Evolutionary conservation across 2,888 invertebrate species (phyloP).

Genomic region (Hydrotaea cyrtoneurina): DNA sequence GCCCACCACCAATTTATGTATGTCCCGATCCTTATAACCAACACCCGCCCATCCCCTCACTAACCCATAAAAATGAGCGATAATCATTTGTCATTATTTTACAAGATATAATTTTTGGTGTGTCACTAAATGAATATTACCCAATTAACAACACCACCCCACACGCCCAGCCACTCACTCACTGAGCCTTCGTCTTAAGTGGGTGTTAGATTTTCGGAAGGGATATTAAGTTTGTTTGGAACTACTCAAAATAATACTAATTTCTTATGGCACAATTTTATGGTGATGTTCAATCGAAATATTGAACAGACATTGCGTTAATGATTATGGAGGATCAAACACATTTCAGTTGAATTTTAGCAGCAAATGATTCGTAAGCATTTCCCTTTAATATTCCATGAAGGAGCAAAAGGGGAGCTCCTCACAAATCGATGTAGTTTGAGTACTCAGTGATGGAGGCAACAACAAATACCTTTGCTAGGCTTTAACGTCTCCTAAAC

Average conservation of each 20-base stretch:
- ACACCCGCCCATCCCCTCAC: neutral
- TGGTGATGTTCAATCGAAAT: too few species aligned
- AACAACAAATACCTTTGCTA: too few species aligned
- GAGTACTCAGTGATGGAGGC: too few species aligned
- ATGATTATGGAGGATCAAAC: too few species aligned
- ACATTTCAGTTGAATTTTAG: too few species aligned
- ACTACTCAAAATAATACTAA: neutral
- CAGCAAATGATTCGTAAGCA: too few species aligned
- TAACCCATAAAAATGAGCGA: slow-evolving; percentile 8
- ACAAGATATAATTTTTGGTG: slow-evolving; percentile 5
- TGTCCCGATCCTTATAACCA: neutral
- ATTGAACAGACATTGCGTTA: too few species aligned
- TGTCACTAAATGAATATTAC: neutral
- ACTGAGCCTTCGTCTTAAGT: neutral
- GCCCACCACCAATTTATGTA: slow-evolving; percentile 21
- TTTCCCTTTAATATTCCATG: too few species aligned
- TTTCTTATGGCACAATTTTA: too few species aligned
- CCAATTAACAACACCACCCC: slow-evolving; percentile 6
- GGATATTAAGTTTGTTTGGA: neutral
- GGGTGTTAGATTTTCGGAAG: neutral
- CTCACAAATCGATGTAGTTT: too few species aligned
- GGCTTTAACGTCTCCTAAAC: too few species aligned
- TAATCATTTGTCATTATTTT: slow-evolving; percentile 40
- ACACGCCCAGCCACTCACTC: neutral
- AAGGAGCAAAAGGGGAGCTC: too few species aligned